These are phyloP conservation scores for Istiophorus platypterus DNA, from an alignment of 2,113 vertebrate genomes.

Conservation along the genomic window DNA sequence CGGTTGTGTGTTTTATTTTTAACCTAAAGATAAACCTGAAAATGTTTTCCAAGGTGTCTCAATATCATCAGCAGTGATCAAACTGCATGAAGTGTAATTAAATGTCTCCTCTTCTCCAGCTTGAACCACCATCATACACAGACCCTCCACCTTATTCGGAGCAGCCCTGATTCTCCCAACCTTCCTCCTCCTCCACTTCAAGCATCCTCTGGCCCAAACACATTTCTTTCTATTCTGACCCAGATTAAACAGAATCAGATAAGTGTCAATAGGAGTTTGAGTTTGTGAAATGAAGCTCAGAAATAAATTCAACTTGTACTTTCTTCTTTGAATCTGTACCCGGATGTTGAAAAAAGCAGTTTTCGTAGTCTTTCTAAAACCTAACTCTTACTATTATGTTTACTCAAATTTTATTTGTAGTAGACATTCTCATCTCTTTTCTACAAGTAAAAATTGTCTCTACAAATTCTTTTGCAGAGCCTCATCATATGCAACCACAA, in stretches of 20 bases:
- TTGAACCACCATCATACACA: conserved; percentile 36
- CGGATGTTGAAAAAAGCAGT: background rate
- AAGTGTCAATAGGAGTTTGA: background rate
- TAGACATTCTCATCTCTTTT: background rate
- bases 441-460: background rate
- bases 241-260: background rate
- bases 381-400: no score
- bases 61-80: background rate
- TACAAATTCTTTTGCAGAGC: background rate
- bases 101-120: conserved; percentile 5
- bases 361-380: background rate
- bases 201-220: background rate
- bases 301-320: background rate
- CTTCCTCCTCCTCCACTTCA: conserved; percentile 8
- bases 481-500: background rate
- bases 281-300: background rate
- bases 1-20: background rate
- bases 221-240: background rate
- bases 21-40: background rate
- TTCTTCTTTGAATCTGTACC: background rate
- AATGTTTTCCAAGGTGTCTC: background rate
- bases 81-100: background rate
- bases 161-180: conserved; percentile 1
- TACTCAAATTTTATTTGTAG: background rate
- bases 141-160: conserved; percentile 33